Evolutionary conservation across 37 sponge, comb jelly and placozoan genomes (phyloP).

Genomic region (Aphrocallistes beatrix): DNA sequence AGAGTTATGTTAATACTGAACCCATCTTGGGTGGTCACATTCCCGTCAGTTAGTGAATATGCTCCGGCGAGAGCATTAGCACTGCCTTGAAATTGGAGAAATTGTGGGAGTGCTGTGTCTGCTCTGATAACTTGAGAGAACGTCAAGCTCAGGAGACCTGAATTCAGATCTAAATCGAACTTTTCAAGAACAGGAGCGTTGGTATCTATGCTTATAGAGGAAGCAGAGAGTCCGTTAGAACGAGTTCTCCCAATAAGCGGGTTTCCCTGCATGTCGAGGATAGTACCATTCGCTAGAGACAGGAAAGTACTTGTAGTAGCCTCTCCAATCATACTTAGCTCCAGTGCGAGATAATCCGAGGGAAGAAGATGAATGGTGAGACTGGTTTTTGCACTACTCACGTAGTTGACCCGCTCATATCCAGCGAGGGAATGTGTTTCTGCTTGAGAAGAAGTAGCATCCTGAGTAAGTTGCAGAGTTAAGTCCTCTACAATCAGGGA

Average conservation of each 20-base stretch:
- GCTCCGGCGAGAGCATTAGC: not conserved
- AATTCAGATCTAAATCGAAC: slow-evolving; percentile 15
- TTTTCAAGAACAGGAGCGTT: not conserved
- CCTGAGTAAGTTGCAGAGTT: not conserved
- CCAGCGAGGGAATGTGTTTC: not conserved
- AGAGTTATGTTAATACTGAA: slow-evolving; percentile 32
- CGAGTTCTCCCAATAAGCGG: not conserved
- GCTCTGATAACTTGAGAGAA: slow-evolving; percentile 19
- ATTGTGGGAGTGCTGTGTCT: not conserved
- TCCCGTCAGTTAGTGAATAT: slow-evolving; percentile 49
- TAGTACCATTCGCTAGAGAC: slow-evolving; percentile 9
- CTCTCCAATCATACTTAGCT: not conserved
- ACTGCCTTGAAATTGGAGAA: not conserved
- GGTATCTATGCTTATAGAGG: not conserved
- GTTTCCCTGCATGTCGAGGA: slow-evolving; percentile 26
- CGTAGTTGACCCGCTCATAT: not conserved
- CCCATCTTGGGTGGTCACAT: not conserved
- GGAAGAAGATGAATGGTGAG: not conserved
- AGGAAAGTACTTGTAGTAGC: not conserved
- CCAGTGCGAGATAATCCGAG: not conserved
- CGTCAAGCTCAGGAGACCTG: not conserved
- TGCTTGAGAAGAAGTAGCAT: not conserved
- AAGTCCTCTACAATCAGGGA: slow-evolving; percentile 38
- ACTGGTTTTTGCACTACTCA: not conserved
- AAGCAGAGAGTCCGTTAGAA: not conserved